Conservation (phyloP, 1,140 invertebrate species). For the Drosophila sechellia region DNA sequence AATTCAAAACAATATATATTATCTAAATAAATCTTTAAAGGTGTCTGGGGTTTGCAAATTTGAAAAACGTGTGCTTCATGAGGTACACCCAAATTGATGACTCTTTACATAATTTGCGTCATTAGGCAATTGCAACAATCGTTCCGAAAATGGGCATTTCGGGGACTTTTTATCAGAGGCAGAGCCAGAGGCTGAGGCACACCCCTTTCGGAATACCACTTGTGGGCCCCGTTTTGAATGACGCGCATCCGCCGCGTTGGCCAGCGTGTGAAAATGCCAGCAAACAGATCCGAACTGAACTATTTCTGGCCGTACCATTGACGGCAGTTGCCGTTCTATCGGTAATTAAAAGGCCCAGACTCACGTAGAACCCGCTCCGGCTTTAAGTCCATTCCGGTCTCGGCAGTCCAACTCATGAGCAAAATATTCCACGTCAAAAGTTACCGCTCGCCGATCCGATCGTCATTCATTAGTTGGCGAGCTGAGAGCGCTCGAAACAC, state of each 20-base stretch:
- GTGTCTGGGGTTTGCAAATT: not conserved
- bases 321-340: constrained; percentile 60
- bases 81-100: not conserved
- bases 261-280: constrained; percentile 78
- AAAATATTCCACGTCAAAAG: constrained; percentile 73
- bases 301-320: constrained; percentile 59
- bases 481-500: constrained; percentile 59
- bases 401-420: constrained; percentile 64
- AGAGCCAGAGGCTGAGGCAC: constrained; percentile 14
- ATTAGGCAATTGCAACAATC: not conserved
- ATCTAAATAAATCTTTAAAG: not conserved
- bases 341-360: constrained; percentile 74
- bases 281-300: constrained; percentile 46
- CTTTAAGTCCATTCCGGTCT: constrained; percentile 26
- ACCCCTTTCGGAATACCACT: constrained; percentile 41
- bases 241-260: constrained; percentile 62
- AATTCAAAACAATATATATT: not conserved
- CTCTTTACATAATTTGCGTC: not conserved
- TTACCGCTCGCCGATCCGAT: constrained; percentile 47
- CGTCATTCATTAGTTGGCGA: constrained; percentile 69
- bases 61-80: too few species aligned
- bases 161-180: not conserved
- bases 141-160: not conserved
- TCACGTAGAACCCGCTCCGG: constrained; percentile 44
- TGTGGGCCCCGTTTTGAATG: constrained; percentile 32